Percentiles rank a stretch among this genome's conserved stretches.
phyloP scores from a whole-genome alignment of 2,113 vertebrate genomes.

The Isichthys henryi region DNA sequence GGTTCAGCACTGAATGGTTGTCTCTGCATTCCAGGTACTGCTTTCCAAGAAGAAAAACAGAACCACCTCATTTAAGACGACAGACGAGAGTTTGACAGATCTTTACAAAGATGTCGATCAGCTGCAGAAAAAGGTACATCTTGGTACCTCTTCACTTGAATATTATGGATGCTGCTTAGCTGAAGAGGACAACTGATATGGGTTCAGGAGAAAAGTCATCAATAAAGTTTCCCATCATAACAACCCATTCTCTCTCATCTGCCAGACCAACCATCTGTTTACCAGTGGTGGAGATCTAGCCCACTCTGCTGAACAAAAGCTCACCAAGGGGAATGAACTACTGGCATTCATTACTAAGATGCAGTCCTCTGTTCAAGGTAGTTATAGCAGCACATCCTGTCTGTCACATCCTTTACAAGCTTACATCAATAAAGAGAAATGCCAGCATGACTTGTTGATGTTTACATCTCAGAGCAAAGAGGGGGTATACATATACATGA shows the following conservation, averaged over 20 bases:
- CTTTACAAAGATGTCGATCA: conserved; percentile 43
- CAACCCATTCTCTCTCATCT: conserved; percentile 26
- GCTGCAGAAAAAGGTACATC: conserved; percentile 44
- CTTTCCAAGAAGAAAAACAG: conserved; percentile 43
- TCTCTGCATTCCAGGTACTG: conserved; percentile 39
- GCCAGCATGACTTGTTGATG: neutral
- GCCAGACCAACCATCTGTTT: conserved; percentile 56
- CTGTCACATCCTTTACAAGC: neutral
- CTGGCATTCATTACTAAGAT: conserved; percentile 54
- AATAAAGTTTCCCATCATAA: neutral
- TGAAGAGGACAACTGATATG: neutral
- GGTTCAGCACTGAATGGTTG: neutral
- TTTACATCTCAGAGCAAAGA: neutral
- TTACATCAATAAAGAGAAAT: neutral
- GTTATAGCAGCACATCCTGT: neutral
- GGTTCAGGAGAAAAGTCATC: neutral
- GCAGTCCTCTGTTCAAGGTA: conserved; percentile 67
- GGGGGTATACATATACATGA: neutral
- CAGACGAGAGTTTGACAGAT: conserved; percentile 38
- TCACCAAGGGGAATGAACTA: conserved; percentile 56
- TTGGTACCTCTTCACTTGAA: neutral
- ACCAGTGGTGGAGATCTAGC: conserved; percentile 42
- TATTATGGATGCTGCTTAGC: neutral
- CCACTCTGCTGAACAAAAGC: conserved; percentile 45
- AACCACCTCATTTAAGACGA: conserved; percentile 27